Percentiles rank a stretch among this genome's conserved stretches.
Evolutionary conservation across 2,888 invertebrate genomes (phyloP).

Genomic region (Celastrina argiolus): DNA sequence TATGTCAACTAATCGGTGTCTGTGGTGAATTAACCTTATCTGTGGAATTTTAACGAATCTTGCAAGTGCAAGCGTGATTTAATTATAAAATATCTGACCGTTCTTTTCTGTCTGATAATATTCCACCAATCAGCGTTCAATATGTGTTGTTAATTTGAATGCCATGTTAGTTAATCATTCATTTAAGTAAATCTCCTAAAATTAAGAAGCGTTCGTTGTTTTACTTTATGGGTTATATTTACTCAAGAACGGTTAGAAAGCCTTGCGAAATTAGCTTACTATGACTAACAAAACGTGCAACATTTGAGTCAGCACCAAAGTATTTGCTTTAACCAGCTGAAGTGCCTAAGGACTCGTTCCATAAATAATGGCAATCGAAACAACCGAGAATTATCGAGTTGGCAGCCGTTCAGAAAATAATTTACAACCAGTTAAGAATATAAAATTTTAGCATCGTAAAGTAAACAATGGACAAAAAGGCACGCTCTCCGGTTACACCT

Average conservation of each 20-base stretch:
- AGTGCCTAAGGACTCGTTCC: conserved; percentile 41
- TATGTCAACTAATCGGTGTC: too few species aligned
- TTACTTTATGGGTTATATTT: background rate
- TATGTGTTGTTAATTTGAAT: too few species aligned
- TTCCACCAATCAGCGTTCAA: too few species aligned
- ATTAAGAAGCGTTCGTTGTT: too few species aligned
- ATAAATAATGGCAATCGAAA: conserved; percentile 60
- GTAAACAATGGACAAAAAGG: conserved; percentile 75
- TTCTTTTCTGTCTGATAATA: too few species aligned
- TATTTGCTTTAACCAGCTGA: conserved; percentile 35
- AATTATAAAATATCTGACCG: too few species aligned
- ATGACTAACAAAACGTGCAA: conserved; percentile 31
- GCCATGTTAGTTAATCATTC: too few species aligned
- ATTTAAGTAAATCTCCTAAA: too few species aligned
- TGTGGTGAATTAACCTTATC: too few species aligned
- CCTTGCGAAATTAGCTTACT: background rate
- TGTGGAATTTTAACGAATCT: too few species aligned
- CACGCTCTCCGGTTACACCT: conserved; percentile 30
- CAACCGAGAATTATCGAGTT: conserved; percentile 60
- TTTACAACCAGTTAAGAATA: conserved; percentile 65
- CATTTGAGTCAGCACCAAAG: conserved; percentile 30
- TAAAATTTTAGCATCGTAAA: conserved; percentile 66
- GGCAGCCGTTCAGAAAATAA: conserved; percentile 69
- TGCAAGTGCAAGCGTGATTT: too few species aligned
- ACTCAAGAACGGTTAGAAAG: background rate